Evolutionary conservation across 92 coral and sea anemone genomes (phyloP), one percentile per base, ranked within the genome.

Genomic region (Actinernus sp.): DNA sequence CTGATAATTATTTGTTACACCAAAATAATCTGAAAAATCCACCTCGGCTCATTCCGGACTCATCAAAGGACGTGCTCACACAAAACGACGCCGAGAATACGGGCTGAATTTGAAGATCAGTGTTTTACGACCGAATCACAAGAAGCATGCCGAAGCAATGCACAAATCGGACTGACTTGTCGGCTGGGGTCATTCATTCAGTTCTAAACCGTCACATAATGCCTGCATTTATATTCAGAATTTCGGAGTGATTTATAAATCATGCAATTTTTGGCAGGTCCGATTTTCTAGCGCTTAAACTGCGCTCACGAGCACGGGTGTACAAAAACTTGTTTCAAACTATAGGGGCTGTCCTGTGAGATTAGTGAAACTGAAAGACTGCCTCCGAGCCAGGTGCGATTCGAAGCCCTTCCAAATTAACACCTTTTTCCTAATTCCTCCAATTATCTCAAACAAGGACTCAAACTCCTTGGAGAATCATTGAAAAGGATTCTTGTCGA

Each of bases 351-450:
- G n/a, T n/a, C n/a, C n/a, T n/a, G n/a, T n/a, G n/a, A n/a, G n/a
- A n/a, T n/a, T n/a, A n/a, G n/a, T n/a, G n/a, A n/a, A n/a, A n/a
- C n/a, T n/a, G n/a, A n/a, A n/a, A n/a, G n/a, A n/a, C n/a, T n/a
- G n/a, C n/a, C 7, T 36, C 41, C 52, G 21, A 17, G 52, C 18
- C 10, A 45, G 52, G 18, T 45, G 52, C 52, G 11, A 6, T 7
- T 45, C 5, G 46, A 39, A 53, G 33, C 58, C 38, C 81, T 47
- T 60, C 41, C 47, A 61, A 86, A 81, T 90, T 90, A 90, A 77
- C 97, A 90, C 97, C 85, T 74, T 62, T 55, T 49, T 63, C 59
- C 75, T 81, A 87, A 75, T 75, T 68, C 76, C 74, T 61, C 73
- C 85, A 90, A 90, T 90, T 90, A 90, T 57, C 54, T 66, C 72